Conservation (phyloP, 2,113 vertebrate species). For the Tragelaphus strepsiceros region DNA sequence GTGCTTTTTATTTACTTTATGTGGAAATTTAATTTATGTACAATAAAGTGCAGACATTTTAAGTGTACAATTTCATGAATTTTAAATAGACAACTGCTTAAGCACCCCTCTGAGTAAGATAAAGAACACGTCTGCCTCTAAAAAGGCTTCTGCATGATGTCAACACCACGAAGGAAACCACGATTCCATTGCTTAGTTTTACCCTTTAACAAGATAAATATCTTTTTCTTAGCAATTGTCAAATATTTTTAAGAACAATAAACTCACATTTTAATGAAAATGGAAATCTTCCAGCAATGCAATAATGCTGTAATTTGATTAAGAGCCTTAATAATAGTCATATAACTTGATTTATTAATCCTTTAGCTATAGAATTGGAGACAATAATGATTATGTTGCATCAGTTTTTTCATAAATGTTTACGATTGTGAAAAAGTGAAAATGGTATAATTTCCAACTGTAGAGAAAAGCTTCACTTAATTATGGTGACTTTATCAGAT, state of each 20-base stretch:
- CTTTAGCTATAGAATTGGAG: background rate
- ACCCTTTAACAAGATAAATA: background rate
- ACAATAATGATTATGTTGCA: background rate
- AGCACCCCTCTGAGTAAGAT: background rate
- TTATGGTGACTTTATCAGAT: background rate
- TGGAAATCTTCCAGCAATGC: background rate
- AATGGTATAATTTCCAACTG: background rate
- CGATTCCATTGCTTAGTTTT: background rate
- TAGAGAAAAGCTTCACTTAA: background rate
- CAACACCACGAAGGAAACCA: background rate
- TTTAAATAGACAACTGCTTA: background rate
- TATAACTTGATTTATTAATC: background rate
- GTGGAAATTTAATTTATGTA: background rate
- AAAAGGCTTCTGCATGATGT: background rate
- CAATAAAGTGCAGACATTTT: background rate
- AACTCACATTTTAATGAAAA: background rate
- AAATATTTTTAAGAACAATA: background rate
- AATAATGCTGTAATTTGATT: background rate
- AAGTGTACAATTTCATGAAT: background rate
- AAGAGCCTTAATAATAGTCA: background rate
- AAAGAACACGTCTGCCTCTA: background rate
- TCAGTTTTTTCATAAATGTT: background rate
- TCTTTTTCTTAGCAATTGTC: background rate
- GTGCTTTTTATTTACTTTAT: background rate
- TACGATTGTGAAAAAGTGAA: background rate